Base-by-base conservation (phyloP, 2,888 invertebrate genomes). In the Toxonevra muliebris region DNA sequence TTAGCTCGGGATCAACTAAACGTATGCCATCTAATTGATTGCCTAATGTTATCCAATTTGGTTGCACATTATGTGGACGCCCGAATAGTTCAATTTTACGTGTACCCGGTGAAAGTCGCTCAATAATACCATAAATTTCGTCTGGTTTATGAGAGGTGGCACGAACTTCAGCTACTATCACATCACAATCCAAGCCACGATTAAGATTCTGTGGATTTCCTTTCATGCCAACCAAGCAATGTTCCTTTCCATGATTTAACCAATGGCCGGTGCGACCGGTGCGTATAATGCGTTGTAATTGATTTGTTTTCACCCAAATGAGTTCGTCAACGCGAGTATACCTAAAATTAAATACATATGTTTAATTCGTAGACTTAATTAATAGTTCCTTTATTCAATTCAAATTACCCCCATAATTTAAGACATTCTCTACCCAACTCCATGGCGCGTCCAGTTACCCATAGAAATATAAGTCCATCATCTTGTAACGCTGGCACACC, bases 281-380 rank as follows among this genome's bases (percentile, higher is more conserved):
- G 42, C 98, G 88, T 77, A 98, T 98, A 77, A 98, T 98, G 69
- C 98, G 87, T 83, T 98, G 98, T 69, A 98, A 86, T 82, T 98
- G 98, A 86, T 98, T 98, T 0, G 98, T 98, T 87, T 98, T 98
- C 65, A 98, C 98, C 98, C 98, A 98, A 77, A 98, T 98, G 52
- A 98, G 90, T 83, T 98, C 98, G 82, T 98, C 98, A 2, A 97
- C 95, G 59, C 97, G 89, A 80, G 96, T 95, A 81, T 98, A 98
- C 7, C 81, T 80, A 5, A 45, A 67, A 63, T 30, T 4, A 30
- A 30, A 30, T 30, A 2, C 30, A 7, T 30, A 4, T 7, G 30
- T 7, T 30, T 30, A 30, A 4, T 30, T 30, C 2, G 7, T 30
- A 52, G 15, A 48, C 40, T 42, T 19, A 41, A 12, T 15, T n/a